These are phyloP conservation scores for Loriculus beryllinus DNA, from an alignment of 2,797 vertebrate genomes.

Conservation along the genomic window DNA sequence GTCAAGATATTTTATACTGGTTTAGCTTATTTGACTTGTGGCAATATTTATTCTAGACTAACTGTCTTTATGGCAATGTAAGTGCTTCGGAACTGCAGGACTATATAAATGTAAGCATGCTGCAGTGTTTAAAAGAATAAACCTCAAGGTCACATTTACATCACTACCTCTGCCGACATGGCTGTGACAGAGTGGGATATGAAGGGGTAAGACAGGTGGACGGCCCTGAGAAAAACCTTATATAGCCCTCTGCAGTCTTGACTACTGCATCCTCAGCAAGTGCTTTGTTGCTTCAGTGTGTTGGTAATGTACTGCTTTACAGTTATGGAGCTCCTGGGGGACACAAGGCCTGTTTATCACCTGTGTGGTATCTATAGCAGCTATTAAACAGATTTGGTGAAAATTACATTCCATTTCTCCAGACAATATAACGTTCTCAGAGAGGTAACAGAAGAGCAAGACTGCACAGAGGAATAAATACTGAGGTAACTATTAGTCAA, in stretches of 20 bases:
- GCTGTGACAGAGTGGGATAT: not conserved
- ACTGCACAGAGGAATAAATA: not conserved
- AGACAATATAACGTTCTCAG: not conserved
- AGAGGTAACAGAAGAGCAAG: not conserved
- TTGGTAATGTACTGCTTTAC: not conserved
- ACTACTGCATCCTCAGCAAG: not conserved
- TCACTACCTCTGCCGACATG: not conserved
- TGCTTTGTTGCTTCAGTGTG: not conserved
- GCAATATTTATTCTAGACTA: not conserved
- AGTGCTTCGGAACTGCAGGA: not conserved
- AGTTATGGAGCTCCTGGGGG: fast-evolving
- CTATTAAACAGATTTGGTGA: not conserved
- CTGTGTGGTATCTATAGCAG: not conserved
- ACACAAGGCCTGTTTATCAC: not conserved
- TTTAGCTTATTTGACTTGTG: not conserved
- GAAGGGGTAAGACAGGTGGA: not conserved
- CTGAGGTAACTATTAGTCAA: not conserved
- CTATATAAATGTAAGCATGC: not conserved
- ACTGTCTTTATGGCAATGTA: not conserved
- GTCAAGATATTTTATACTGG: not conserved
- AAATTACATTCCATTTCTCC: not conserved
- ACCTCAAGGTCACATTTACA: not conserved
- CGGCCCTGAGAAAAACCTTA: not conserved
- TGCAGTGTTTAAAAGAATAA: not conserved
- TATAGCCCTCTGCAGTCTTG: not conserved